These are phyloP conservation scores for Hirtodrosophila confusa DNA, from an alignment of 2,888 invertebrate species.

Conservation along the genomic window DNA sequence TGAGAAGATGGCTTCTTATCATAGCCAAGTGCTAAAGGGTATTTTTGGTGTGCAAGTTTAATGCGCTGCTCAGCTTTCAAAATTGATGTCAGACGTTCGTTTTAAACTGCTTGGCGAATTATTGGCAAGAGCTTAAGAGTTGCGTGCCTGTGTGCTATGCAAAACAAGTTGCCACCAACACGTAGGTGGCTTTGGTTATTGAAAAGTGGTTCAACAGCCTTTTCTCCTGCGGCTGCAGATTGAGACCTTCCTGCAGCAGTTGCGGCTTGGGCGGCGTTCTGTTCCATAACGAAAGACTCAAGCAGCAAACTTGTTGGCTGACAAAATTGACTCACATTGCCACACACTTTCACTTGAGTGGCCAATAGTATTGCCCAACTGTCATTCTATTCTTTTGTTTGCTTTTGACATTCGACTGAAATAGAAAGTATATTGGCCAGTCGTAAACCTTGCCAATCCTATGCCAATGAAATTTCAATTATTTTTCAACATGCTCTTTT, in stretches of 20 bases:
- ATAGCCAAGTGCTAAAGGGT: neutral
- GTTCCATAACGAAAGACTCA: constrained; percentile 59
- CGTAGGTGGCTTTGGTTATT: constrained; percentile 57
- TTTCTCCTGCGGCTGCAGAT: constrained; percentile 39
- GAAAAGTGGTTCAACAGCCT: constrained; percentile 65
- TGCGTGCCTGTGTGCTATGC: constrained; percentile 30
- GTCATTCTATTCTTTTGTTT: constrained; percentile 71
- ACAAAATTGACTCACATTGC: constrained; percentile 11
- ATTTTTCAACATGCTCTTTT: constrained; percentile 46
- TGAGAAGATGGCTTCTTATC: no score
- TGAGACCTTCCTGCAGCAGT: constrained; percentile 44
- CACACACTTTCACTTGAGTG: constrained; percentile 62
- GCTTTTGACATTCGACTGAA: constrained; percentile 45
- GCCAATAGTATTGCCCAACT: constrained; percentile 25
- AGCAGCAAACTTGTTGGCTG: constrained; percentile 48
- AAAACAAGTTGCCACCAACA: constrained; percentile 58
- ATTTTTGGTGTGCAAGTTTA: neutral
- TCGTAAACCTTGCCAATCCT: constrained; percentile 15
- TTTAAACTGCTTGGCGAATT: constrained; percentile 22
- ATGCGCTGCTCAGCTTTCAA: constrained; percentile 26
- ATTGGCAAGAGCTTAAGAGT: constrained; percentile 14
- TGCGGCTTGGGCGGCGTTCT: neutral
- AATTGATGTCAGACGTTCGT: constrained; percentile 28
- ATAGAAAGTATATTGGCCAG: constrained; percentile 59
- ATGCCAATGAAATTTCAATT: constrained; percentile 42